Conservation (phyloP, 1,140 invertebrate species). For the Brachionus manjavacas region DNA sequence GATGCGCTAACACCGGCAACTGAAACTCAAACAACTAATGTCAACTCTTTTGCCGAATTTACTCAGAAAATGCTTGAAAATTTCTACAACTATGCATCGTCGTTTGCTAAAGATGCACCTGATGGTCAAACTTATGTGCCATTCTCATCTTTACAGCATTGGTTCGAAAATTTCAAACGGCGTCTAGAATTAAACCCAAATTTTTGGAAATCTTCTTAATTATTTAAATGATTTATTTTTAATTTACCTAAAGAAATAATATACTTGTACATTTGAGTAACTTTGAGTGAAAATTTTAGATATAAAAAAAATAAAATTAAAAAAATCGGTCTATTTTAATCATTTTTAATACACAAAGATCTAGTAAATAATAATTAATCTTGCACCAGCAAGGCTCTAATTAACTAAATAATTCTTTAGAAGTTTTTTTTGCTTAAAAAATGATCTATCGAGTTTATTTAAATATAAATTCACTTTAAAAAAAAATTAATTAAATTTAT, state of each 20-base stretch:
- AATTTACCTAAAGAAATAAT: not conserved
- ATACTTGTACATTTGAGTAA: not conserved
- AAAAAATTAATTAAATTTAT: too few relatives aligned
- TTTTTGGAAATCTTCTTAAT: conserved; percentile 71
- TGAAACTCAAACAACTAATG: conserved; percentile 57
- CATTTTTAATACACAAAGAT: too few relatives aligned
- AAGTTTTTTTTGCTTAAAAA: too few relatives aligned
- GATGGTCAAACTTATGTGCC: conserved; percentile 79
- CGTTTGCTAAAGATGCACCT: conserved; percentile 76
- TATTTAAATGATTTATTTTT: not conserved
- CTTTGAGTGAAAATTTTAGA: too few relatives aligned
- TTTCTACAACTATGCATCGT: conserved; percentile 83
- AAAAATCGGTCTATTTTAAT: too few relatives aligned
- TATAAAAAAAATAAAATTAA: too few relatives aligned
- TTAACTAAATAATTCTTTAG: too few relatives aligned
- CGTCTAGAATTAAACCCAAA: conserved; percentile 82
- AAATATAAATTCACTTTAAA: too few relatives aligned
- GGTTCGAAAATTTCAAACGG: conserved; percentile 87
- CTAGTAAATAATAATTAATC: too few relatives aligned
- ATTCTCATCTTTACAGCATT: conserved; percentile 75
- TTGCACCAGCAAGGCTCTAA: too few relatives aligned
- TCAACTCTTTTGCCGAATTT: conserved; percentile 72
- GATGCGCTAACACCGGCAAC: conserved; percentile 58
- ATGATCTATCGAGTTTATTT: too few relatives aligned
- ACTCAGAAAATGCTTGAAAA: conserved; percentile 86